Base-by-base conservation (phyloP, 1,140 invertebrate genomes). In the Oedothorax gibbosus region DNA sequence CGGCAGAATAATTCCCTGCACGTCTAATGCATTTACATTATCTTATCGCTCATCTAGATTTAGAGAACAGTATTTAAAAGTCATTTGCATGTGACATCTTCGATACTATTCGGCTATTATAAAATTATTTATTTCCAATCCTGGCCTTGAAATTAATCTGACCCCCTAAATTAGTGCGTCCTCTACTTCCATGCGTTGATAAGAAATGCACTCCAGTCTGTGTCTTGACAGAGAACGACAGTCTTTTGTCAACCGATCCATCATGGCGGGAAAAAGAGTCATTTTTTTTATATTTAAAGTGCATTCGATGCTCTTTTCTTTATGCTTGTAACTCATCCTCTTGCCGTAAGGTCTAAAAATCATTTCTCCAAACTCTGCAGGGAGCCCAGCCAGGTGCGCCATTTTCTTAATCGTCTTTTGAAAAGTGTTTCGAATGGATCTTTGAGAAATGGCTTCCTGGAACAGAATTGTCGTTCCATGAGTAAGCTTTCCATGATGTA, bases 201-300 rank as follows among this genome's bases (percentile, higher is more conserved):
- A 11, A 57, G 53, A 60, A 50, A 77, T 76, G 35, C 20, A 12
- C 15, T 15, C 62, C 57, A 35, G 18, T 51, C 15, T 50, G 20
- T 56, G 51, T 50, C 49, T 18, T 64, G 75, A 77, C 75, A 77
- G 75, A 57, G 75, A 77, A 10, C 51, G 75, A 77, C 75, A 56
- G 75, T 77, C 60, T 77, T 64, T 77, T 77, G 60, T 77, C 60
- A 60, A 62, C 49, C 75, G 21, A 77, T 77, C 60, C 57, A 77
- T 77, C 60, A 77, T 71, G 68, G 14, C 68, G n/a, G 68, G 35
- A 69, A 71, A 35, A n/a, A 49, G 51, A 49, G 66, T 20, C 21
- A 15, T 51, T 71, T 51, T 51, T 51, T 53, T 18, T n/a, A 35
- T 35, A 35, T 35, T 35, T 35, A 35, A 35, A 35, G 35, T 35